These are phyloP conservation scores for Gonioctena quinquepunctata DNA, from an alignment of 1,140 invertebrate genomes.

Conservation along the genomic window DNA sequence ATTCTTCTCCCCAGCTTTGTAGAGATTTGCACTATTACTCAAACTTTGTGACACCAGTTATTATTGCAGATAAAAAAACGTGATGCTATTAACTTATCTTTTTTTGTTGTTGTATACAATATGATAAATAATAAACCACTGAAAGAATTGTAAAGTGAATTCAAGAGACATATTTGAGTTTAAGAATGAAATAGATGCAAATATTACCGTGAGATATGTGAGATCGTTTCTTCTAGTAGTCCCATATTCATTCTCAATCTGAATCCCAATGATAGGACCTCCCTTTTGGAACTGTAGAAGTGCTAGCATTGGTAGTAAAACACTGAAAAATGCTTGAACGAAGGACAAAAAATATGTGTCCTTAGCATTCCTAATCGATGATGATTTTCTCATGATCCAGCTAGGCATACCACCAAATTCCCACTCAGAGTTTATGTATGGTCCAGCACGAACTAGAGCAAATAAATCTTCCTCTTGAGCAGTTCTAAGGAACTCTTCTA, in stretches of 20 bases:
- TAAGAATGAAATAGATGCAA: too few relatives aligned
- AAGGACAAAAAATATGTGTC: constrained; percentile 24
- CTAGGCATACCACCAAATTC: constrained; percentile 59
- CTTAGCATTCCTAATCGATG: constrained; percentile 58
- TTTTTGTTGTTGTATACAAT: too few relatives aligned
- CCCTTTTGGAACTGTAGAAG: constrained; percentile 61
- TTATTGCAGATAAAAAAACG: too few relatives aligned
- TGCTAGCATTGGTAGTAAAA: constrained; percentile 57
- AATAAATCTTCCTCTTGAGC: constrained; percentile 81
- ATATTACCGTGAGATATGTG: constrained; percentile 55
- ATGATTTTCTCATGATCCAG: constrained; percentile 40
- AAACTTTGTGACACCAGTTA: too few relatives aligned
- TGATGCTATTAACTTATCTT: too few relatives aligned
- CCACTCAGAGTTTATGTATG: constrained; percentile 90
- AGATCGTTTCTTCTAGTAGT: constrained; percentile 27
- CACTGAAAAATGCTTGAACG: constrained; percentile 58
- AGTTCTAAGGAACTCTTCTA: constrained; percentile 71
- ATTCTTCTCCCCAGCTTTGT: too few relatives aligned
- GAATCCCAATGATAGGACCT: constrained; percentile 62
- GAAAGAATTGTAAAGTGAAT: too few relatives aligned
- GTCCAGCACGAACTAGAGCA: constrained; percentile 86
- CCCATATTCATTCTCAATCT: constrained; percentile 66
- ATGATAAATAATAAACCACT: too few relatives aligned
- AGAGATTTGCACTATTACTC: too few relatives aligned
- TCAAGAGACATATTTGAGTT: too few relatives aligned